phyloP scores from a whole-genome alignment of 2,888 invertebrate species.

The Ormyrus nitidulus region DNA sequence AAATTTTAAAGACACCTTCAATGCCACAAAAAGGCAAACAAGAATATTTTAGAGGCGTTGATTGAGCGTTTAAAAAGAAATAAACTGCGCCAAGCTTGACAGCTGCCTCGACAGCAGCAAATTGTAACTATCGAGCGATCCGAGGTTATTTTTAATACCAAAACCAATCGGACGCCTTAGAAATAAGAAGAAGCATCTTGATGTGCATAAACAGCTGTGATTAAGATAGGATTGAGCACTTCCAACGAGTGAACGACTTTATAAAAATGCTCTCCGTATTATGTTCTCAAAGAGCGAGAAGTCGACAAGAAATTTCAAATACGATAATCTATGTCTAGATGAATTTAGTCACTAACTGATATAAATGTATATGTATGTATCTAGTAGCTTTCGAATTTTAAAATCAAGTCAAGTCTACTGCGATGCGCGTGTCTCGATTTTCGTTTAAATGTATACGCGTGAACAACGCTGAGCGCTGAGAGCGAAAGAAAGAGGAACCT shows the following conservation, averaged over 20 bases:
- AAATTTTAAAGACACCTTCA: conserved; percentile 40
- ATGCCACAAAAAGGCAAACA: conserved; percentile 40
- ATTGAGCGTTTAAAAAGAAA: conserved; percentile 31
- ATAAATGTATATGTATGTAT: conserved; percentile 65
- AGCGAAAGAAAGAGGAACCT: conserved; percentile 4
- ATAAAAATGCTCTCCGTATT: conserved; percentile 35
- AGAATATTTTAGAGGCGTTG: conserved; percentile 45
- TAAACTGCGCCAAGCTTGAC: conserved; percentile 51
- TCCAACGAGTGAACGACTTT: conserved; percentile 50
- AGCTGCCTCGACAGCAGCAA: conserved; percentile 40
- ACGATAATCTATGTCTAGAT: conserved; percentile 53
- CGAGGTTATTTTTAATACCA: conserved; percentile 76
- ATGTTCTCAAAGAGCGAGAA: conserved; percentile 9
- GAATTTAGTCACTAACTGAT: conserved; percentile 55
- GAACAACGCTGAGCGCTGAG: conserved; percentile 56
- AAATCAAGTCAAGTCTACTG: conserved; percentile 58
- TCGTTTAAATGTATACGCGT: conserved; percentile 55
- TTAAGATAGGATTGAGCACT: conserved; percentile 56
- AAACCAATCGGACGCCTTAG: conserved; percentile 73
- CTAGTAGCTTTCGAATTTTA: conserved; percentile 65
- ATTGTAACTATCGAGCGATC: conserved; percentile 63
- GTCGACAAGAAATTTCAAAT: conserved; percentile 36
- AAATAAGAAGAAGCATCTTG: conserved; percentile 54
- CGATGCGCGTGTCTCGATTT: conserved; percentile 62
- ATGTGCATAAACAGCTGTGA: conserved; percentile 54